Percentiles rank a stretch among this genome's conserved stretches.
Evolutionary conservation across 2,113 vertebrate species (phyloP).

Genomic region (Vulpes ferrilata): DNA sequence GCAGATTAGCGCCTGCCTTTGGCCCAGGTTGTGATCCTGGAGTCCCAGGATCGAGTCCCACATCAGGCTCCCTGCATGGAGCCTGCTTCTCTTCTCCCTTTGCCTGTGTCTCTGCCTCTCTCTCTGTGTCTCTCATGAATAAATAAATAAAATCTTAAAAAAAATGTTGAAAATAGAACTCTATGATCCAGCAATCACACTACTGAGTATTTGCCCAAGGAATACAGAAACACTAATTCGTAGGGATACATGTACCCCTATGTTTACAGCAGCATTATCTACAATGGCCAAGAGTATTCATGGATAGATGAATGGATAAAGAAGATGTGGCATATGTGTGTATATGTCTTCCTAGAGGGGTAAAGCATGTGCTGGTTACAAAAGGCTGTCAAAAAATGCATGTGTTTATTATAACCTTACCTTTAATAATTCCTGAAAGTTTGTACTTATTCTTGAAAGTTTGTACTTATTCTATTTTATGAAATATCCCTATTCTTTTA

Average conservation of each 20-base stretch:
- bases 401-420: conserved; percentile 57
- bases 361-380: conserved; percentile 82
- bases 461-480: conserved; percentile 7
- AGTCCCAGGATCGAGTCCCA: no score
- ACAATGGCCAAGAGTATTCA: background rate
- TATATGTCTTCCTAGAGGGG: conserved; percentile 77
- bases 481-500: background rate
- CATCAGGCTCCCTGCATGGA: no score
- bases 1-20: no score
- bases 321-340: background rate
- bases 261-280: background rate
- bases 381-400: conserved; percentile 77
- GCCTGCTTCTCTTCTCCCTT: no score
- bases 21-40: no score
- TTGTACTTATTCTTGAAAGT: background rate
- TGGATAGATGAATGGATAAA: background rate
- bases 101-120: no score
- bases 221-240: background rate
- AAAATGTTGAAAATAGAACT: background rate
- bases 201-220: background rate
- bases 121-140: no score
- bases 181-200: background rate
- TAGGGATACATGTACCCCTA: background rate
- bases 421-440: conserved; percentile 5
- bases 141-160: no score